Base-by-base conservation (phyloP, 2,797 vertebrate genomes). In the Poeciliopsis paucimaculata region DNA sequence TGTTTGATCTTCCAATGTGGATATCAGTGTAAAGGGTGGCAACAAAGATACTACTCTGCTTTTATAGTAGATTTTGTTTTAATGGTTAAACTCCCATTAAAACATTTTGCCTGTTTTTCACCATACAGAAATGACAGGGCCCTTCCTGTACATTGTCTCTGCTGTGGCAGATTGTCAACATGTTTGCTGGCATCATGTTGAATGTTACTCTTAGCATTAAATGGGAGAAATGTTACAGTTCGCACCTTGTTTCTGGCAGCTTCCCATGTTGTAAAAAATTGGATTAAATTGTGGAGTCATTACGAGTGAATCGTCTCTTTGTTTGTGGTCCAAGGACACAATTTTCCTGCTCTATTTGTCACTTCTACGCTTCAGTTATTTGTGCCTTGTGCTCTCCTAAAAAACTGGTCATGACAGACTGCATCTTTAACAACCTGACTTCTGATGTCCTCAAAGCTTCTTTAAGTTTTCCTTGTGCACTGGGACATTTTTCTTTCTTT, bases 281-380 rank as follows among this genome's bases (percentile, higher is more conserved):
- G n/a, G 20, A 57, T 49, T 0, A 78, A 43, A 57, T 71, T 31
- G 49, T 39, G n/a, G 12, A 16, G 60, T 43, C 18, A 36, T 20
- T 13, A 36, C 41, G 47, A 75, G 53, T 73, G 39, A 76, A 75
- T 23, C 6, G 0, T 79, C 20, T 73, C 75, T 78, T 88, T 86
- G 75, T 87, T 53, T 75, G 51, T 4, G 18, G 43, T 76, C 62
- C 64, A 75, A 77, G 46, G 73, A 77, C 82, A 72, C 76, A 82
- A 76, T 83, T 82, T 18, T 79, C 76, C 41, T 82, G 77, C 84
- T 86, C 71, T 46, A 16, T 74, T 77, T 79, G 68, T 75, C 66
- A 79, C 78, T 80, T 84, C 75, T 70, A 18, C 0, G 26, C 45
- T 68, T 75, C 45, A 64, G 5, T 73, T 84, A 70, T 75, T 83